Evolutionary conservation across 2,113 vertebrate species (phyloP).

Genomic region (Tragelaphus buxtoni): DNA sequence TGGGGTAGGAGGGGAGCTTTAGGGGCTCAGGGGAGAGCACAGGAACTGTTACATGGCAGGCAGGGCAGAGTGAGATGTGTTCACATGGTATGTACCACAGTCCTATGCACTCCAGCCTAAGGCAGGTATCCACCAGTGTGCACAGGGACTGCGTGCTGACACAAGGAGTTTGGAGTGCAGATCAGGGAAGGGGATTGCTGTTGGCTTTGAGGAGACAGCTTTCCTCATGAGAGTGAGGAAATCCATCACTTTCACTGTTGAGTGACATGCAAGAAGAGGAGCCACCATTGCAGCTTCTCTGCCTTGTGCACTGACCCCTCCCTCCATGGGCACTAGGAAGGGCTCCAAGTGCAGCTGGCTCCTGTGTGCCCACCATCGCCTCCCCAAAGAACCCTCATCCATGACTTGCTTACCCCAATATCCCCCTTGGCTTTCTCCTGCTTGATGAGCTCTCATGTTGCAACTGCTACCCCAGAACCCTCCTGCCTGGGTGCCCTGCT

Average conservation of each 20-base stretch:
- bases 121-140: not conserved
- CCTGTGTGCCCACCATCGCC: not conserved
- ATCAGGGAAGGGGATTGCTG: not conserved
- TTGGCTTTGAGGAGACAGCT: not conserved
- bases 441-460: no score
- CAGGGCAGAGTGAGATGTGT: not conserved
- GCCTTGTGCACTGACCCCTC: not conserved
- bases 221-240: not conserved
- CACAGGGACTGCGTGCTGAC: not conserved
- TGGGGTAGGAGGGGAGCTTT: not conserved
- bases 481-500: no score
- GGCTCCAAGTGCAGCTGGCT: not conserved
- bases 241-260: not conserved
- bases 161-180: not conserved
- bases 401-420: no score
- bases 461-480: no score
- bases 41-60: not conserved
- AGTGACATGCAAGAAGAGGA: not conserved
- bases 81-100: not conserved
- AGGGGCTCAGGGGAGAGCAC: not conserved
- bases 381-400: no score
- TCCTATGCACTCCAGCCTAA: not conserved
- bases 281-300: not conserved
- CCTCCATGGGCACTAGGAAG: not conserved
- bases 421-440: no score